phyloP scores from a whole-genome alignment of 2,888 invertebrate species.

The Lamellibrachia columna region DNA sequence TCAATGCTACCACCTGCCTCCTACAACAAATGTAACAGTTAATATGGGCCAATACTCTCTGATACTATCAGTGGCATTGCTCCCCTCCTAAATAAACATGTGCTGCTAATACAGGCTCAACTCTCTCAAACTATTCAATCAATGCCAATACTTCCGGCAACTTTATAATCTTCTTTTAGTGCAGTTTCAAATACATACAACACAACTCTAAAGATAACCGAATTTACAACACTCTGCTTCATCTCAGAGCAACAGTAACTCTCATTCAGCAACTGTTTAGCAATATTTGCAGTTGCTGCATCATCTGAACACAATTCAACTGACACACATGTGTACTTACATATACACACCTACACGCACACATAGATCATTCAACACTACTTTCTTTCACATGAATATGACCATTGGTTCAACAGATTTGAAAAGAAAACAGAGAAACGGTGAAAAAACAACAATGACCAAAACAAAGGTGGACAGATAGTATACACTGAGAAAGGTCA shows the following conservation, averaged over 20 bases:
- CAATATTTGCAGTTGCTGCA: neutral
- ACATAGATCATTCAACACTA: no score
- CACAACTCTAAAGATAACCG: no score
- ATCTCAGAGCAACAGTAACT: neutral
- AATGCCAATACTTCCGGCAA: neutral
- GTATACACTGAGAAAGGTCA: no score
- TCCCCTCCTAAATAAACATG: neutral
- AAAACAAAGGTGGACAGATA: no score
- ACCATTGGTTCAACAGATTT: no score
- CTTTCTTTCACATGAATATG: no score
- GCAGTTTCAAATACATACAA: no score
- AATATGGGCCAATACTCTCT: neutral
- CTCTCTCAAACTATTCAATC: no score
- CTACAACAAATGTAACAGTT: conserved; percentile 61
- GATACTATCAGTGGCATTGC: neutral
- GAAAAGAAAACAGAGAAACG: no score
- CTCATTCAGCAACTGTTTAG: neutral
- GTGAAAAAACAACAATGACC: no score
- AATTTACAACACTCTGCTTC: neutral
- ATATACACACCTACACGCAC: no score
- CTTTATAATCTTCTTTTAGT: no score
- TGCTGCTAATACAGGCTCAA: neutral
- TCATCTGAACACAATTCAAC: neutral
- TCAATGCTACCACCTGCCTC: conserved; percentile 76
- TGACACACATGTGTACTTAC: neutral